Conservation (phyloP, 2,888 invertebrate genomes). For the Tetragonisca angustula region DNA sequence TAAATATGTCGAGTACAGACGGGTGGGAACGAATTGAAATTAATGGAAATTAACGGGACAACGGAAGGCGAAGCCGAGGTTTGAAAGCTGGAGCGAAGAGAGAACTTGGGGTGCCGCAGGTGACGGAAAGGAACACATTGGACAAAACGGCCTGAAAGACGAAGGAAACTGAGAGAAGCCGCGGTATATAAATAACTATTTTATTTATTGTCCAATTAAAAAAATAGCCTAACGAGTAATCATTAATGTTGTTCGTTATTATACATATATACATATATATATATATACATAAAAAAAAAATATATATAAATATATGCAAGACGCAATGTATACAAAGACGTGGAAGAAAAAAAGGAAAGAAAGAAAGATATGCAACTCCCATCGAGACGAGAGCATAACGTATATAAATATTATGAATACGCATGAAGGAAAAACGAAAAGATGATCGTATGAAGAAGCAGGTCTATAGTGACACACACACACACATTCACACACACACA, state of each 20-base stretch:
- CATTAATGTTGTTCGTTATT: conserved; percentile 81
- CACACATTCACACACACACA: no score
- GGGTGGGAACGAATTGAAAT: background rate
- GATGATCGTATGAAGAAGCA: conserved; percentile 45
- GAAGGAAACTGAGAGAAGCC: conserved; percentile 31
- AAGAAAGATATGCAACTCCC: conserved; percentile 51
- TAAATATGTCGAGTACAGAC: conserved; percentile 14
- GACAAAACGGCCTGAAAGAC: conserved; percentile 53
- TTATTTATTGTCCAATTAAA: conserved; percentile 81
- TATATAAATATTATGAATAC: conserved; percentile 59
- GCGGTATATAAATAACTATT: conserved; percentile 73
- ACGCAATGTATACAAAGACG: conserved; percentile 62
- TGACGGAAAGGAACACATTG: background rate
- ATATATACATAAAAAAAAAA: conserved; percentile 44
- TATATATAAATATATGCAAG: conserved; percentile 59
- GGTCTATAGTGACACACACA: conserved; percentile 47
- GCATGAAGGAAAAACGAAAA: conserved; percentile 23
- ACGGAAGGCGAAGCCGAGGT: no score
- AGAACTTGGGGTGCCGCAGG: background rate
- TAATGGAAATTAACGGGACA: background rate
- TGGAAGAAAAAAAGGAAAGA: conserved; percentile 23
- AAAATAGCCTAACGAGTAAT: conserved; percentile 78
- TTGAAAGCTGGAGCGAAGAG: background rate
- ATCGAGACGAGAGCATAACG: conserved; percentile 56
- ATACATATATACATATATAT: conserved; percentile 67